Conservation (phyloP, 2,113 vertebrate genomes). For the Aspiorhynchus laticeps region DNA sequence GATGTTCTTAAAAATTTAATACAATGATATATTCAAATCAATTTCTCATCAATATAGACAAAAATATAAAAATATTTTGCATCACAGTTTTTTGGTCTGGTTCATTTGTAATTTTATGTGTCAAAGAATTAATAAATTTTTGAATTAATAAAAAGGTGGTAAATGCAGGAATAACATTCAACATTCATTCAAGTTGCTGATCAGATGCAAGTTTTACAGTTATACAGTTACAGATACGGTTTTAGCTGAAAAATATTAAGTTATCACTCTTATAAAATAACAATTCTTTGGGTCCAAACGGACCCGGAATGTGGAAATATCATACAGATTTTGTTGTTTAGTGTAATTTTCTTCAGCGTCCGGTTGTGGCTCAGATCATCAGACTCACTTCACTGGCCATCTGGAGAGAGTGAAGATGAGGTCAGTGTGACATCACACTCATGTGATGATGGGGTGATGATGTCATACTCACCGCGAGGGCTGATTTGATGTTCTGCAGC, state of each 20-base stretch:
- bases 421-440: background rate
- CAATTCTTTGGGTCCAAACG: no score
- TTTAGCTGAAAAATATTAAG: no score
- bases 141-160: no score
- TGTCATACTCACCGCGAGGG: constrained; percentile 75
- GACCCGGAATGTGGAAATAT: background rate
- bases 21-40: background rate
- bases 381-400: constrained; percentile 50
- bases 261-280: background rate
- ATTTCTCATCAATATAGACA: background rate
- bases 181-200: background rate
- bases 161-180: no score
- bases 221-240: no score
- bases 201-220: no score
- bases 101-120: no score
- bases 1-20: background rate
- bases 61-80: background rate
- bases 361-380: background rate
- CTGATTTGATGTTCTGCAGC: constrained; percentile 69
- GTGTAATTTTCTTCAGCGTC: background rate
- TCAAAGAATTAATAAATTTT: no score
- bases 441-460: background rate
- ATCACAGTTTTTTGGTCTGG: no score
- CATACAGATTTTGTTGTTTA: background rate
- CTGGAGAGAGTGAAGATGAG: constrained; percentile 49